Conservation (phyloP, 2,888 invertebrate species). For the Diloba caeruleocephala region DNA sequence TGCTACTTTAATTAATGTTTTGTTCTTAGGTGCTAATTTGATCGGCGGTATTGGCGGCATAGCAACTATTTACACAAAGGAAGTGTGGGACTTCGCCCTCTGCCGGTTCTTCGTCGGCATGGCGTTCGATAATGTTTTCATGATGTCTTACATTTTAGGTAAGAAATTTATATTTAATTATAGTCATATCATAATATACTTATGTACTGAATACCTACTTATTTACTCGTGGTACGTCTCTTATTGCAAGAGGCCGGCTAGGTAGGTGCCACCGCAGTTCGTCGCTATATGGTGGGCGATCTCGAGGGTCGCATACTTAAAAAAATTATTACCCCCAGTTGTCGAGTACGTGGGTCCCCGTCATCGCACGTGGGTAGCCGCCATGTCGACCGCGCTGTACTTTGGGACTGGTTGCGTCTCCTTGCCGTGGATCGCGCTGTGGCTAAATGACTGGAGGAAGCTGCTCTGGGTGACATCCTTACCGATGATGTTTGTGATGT, state of each 20-base stretch:
- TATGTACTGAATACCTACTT: no score
- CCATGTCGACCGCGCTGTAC: slow-evolving; percentile 85
- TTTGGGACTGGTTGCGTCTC: slow-evolving; percentile 81
- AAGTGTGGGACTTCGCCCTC: slow-evolving; percentile 93
- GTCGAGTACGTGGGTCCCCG: slow-evolving; percentile 85
- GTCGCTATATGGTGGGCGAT: no score
- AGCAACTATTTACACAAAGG: slow-evolving; percentile 91
- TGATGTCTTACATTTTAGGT: slow-evolving; percentile 97
- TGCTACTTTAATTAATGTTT: not conserved
- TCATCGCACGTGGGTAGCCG: slow-evolving; percentile 85
- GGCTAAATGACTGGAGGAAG: slow-evolving; percentile 79
- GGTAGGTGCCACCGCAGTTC: no score
- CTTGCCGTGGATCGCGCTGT: slow-evolving; percentile 84
- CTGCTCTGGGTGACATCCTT: slow-evolving; percentile 78
- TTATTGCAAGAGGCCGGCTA: no score
- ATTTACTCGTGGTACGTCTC: no score
- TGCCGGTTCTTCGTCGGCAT: slow-evolving; percentile 95
- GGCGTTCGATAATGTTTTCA: slow-evolving; percentile 96
- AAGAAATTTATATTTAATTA: no score
- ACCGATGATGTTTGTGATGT: slow-evolving; percentile 73
- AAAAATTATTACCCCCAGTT: slow-evolving; percentile 57
- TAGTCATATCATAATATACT: no score
- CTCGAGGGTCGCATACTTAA: not conserved
- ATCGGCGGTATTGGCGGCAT: slow-evolving; percentile 92
- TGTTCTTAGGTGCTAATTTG: slow-evolving; percentile 90